Base-by-base conservation (phyloP, 2,888 invertebrate species). In the Kryphioiulus occultus region DNA sequence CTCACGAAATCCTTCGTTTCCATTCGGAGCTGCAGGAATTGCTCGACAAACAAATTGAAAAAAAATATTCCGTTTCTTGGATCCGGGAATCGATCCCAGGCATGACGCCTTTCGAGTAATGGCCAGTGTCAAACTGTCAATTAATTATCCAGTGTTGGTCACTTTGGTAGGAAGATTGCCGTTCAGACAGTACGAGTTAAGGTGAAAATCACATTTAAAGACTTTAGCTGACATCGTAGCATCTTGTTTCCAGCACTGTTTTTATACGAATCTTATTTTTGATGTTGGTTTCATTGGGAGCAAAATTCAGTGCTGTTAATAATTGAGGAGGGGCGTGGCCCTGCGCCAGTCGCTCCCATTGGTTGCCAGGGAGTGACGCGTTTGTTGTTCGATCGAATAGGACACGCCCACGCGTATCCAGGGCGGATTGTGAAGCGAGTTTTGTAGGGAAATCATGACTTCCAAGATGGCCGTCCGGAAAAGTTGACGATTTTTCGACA, bases 1-100 rank as follows among this genome's bases (percentile, higher is more conserved):
- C 12, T 59, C 32, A 87, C 17, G 15, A 87, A 83, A 53, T 87
- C 82, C 42, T 39, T 30, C 19, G 78, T 83, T 42, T 85, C 86
- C 86, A 85, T 85, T 84, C 19, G 42, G 26, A 68, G 10, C 4
- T 22, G 5, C 26, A 19, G 4, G 26, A 22, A 26, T 44, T 44
- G 1, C 9, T n/a, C n/a, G n/a, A n/a, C n/a, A n/a, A n/a, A 9
- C 44, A 44, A 44, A 7, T 35, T 7, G 35, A 68, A 68, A 68
- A 68, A 26, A n/a, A 19, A 68, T 26, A 26, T 9, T 10, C 26
- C 22, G 17, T 9, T 44, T 15, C 44, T 44, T 15, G 44, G 44
- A 15, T 1, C 44, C 68, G 68, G 68, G 68, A 26, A 19, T 68
- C 68, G 68, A 68, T n/a, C 26, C 68, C 68, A 9, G 68, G 22